Evolutionary conservation across 2,113 vertebrate genomes (phyloP).

Genomic region (Oreotrochilus melanogaster): DNA sequence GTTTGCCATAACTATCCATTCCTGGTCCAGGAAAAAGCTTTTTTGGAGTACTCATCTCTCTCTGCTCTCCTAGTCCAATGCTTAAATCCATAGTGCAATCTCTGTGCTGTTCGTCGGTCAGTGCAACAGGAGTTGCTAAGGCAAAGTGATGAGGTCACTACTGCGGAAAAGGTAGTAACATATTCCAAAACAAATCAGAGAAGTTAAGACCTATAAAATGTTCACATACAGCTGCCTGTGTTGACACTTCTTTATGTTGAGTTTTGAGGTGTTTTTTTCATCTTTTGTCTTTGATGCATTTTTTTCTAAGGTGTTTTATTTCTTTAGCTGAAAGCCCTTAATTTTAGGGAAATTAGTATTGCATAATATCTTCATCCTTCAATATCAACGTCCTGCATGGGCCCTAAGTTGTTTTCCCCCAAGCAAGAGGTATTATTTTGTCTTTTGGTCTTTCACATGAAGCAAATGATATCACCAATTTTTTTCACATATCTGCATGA

Average conservation of each 20-base stretch:
- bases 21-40: slow-evolving; percentile 55
- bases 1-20: slow-evolving; percentile 53
- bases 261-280: background rate
- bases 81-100: background rate
- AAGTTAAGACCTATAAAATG: background rate
- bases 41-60: slow-evolving; percentile 32
- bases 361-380: background rate
- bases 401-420: background rate
- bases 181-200: background rate
- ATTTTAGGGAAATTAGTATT: background rate
- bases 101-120: background rate
- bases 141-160: slow-evolving; percentile 8
- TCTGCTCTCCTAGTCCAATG: background rate
- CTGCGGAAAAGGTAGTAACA: background rate
- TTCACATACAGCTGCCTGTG: background rate
- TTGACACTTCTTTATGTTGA: background rate
- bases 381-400: background rate
- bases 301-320: background rate
- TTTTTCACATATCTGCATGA: background rate
- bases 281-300: background rate
- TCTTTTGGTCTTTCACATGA: background rate
- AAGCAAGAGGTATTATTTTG: background rate
- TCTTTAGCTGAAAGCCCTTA: background rate
- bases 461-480: background rate
- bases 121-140: background rate